Base-by-base conservation (phyloP, 2,113 vertebrate species). In the Edolisoma coerulescens region DNA sequence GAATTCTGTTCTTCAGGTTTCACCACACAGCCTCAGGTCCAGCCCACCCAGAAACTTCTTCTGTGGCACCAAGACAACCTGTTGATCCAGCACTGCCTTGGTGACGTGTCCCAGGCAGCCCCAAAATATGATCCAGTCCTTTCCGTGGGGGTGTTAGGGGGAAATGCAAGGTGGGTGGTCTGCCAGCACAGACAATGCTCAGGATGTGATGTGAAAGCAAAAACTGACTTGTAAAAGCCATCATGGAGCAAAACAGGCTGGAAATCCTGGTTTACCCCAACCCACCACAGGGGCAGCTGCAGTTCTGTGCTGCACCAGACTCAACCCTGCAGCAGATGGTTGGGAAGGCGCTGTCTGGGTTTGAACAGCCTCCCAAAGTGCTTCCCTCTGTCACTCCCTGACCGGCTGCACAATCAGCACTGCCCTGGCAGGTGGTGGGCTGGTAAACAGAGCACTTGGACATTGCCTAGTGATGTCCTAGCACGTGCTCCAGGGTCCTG, bases 371-470 rank as follows among this genome's bases (percentile, higher is more conserved):
- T 89, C 77, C 33, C 83, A 49, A 22, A 77, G 52, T 70, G 83
- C 76, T 95, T 89, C 89, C 74, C 65, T 49, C 64, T 81, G 73
- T 42, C 61, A 37, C 59, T 81, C 61, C 79, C 85, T 26, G n/a
- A 24, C 10, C 0, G 12, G 82, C 82, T 86, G 88, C 88, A 81
- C 71, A 27, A 42, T 33, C 87, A 78, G 71, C 1, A 1, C 44
- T 71, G 75, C 33, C 39, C 27, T 89, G 61, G 74, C 93, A 96
- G 96, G 68, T 75, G 96, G 33, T 37, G 35, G 47, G 12, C 68
- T 81, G 88, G 65, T 84, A 93, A 97, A 96, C 85, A 96, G 37
- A 96, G 64, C 53, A 75, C 96, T 96, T 76, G 73, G 88, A 18
- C 73, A 78, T 78, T 81, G 76, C 95, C 83, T 94, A 20, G 93